A percentile compares a stretch with the other conserved stretches of the same genome.
Conservation (phyloP, 2,888 invertebrate species). For the Tetramorium bicarinatum region DNA sequence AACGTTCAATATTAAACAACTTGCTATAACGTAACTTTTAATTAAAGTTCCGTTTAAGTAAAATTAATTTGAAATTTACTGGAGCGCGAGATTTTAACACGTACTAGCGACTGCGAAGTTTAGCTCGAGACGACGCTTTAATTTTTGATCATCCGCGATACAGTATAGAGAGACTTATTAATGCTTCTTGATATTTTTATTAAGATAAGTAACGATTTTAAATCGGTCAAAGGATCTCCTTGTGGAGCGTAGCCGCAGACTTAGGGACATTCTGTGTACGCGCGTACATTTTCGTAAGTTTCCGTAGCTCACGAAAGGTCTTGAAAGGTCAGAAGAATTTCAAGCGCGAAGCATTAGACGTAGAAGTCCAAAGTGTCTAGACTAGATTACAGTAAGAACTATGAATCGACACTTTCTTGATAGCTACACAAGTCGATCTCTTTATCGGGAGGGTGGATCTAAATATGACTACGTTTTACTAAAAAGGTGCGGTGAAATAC, state of each 20-base stretch:
- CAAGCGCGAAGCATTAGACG: constrained; percentile 56
- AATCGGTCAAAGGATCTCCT: constrained; percentile 4
- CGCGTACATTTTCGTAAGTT: constrained; percentile 60
- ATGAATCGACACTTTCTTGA: constrained; percentile 39
- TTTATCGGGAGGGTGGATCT: constrained; percentile 45
- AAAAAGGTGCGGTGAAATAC: constrained; percentile 55
- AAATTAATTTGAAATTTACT: constrained; percentile 25
- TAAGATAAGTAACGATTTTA: neutral
- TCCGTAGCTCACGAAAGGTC: constrained; percentile 60
- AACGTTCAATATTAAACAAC: constrained; percentile 11
- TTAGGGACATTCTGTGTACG: neutral
- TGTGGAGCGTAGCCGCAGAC: neutral
- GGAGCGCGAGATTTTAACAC: constrained; percentile 13
- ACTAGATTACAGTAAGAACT: constrained; percentile 50
- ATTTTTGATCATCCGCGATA: constrained; percentile 11
- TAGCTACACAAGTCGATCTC: constrained; percentile 46
- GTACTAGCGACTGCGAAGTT: constrained; percentile 23
- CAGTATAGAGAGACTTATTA: neutral
- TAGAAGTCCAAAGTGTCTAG: constrained; percentile 58
- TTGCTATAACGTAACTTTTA: constrained; percentile 1
- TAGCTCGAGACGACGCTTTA: neutral
- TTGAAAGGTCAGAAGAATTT: constrained; percentile 48
- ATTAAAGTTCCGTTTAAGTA: constrained; percentile 33
- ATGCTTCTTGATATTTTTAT: neutral
- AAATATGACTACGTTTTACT: constrained; percentile 48